Conservation (phyloP, 2,797 vertebrate genomes). For the Sebastes umbrosus region DNA sequence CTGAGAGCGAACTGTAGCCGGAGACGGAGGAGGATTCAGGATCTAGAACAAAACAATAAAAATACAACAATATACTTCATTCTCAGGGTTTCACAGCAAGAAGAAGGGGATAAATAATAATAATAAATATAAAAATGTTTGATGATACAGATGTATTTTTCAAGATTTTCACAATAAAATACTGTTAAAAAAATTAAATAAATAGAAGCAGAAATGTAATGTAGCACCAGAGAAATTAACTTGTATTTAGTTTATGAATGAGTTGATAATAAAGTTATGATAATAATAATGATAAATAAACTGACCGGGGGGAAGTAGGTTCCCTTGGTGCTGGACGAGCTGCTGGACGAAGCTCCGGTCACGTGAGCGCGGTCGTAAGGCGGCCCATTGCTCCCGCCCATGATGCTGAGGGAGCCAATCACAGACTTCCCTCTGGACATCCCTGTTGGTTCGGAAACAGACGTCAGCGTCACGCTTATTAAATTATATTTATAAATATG, state of each 20-base stretch:
- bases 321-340: conserved; percentile 97
- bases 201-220: too few relatives aligned
- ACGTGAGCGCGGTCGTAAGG: conserved; percentile 97
- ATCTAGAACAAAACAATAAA: conserved; percentile 80
- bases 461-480: background rate
- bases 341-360: conserved; percentile 97
- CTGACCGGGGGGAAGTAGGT: conserved; percentile 95
- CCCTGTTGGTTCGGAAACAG: conserved; percentile 70
- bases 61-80: too few relatives aligned
- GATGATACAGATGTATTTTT: too few relatives aligned
- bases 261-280: too few relatives aligned
- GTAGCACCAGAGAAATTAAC: too few relatives aligned
- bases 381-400: conserved; percentile 96
- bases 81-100: too few relatives aligned
- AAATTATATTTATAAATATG: too few relatives aligned
- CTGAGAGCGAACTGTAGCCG: conserved; percentile 95
- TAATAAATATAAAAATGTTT: too few relatives aligned
- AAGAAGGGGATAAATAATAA: too few relatives aligned
- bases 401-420: conserved; percentile 97
- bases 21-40: conserved; percentile 96
- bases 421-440: conserved; percentile 97
- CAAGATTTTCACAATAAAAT: too few relatives aligned
- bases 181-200: background rate
- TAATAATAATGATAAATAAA: too few relatives aligned
- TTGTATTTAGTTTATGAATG: too few relatives aligned